Evolutionary conservation across 2,888 invertebrate genomes (phyloP), one percentile per base, ranked within the genome.

Genomic region (Mellilla xanthometata): DNA sequence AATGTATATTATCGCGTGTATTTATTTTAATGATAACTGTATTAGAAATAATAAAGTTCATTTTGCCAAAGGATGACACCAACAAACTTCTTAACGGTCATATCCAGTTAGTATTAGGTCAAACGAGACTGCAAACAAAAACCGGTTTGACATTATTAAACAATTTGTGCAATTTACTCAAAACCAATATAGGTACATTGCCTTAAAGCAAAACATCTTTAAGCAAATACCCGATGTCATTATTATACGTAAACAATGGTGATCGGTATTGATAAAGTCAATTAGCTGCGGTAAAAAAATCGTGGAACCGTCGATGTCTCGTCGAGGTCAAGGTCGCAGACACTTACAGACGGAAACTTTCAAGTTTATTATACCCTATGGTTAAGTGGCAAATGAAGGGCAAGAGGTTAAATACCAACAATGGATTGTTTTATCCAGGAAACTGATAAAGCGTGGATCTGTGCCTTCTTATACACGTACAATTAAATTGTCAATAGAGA

Each of bases 261-360:
- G 55, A 54, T 52, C 45, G 50, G 52, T 54, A 49, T 56, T 54
- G 55, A 48, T 50, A 60, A 62, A 60, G 55, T 41, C 46, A 54
- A 39, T 52, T 54, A 52, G 54, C 42, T 60, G 54, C 53, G n/a
- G n/a, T n/a, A n/a, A 60, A 64, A 65, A 65, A 55, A 58, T 65
- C 63, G 53, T 66, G 66, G 63, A 70, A 74, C 67, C 63, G 53
- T 66, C 65, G 62, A 71, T 73, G 68, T 76, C 77, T 77, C 72
- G 68, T 27, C 11, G 47, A 67, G 69, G 74, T 62, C 80, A 83
- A 82, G 83, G 82, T 65, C 69, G 65, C 35, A 7, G 32, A 6
- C 22, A 22, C 24, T 26, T 19, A 26, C 34, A 35, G 39, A 47
- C 70, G 72, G 73, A 74, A 73, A 76, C 76, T 75, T 78, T 78